Evolutionary conservation across 1,140 invertebrate genomes (phyloP), one percentile per base, ranked within the genome.

Genomic region (Brachionus plicatilis): DNA sequence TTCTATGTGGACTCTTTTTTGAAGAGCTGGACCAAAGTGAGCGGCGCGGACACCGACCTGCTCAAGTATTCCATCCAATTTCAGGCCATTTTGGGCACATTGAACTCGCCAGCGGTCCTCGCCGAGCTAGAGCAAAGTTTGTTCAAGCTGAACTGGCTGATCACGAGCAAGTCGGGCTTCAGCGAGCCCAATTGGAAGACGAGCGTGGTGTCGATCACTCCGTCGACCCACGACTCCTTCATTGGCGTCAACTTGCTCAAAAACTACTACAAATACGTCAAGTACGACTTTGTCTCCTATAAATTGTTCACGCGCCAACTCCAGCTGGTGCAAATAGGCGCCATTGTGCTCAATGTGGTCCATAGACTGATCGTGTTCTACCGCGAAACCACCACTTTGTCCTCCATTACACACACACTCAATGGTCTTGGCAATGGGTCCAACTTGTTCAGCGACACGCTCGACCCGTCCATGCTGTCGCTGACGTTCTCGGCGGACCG

Each of bases 191-290:
- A 82, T 29, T 82, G 79, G 79, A 65, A 43, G 12, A 82, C 79
- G 0, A 82, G 41, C 45, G 79, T 82, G 20, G 20, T 82, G 17
- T 82, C 79, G 1, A 60, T 82, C 11, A 82, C 79, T 3, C 79
- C 79, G 37, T 82, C 79, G 0, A 82, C 79, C 5, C 27, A 65
- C 24, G 79, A 82, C 33, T 82, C 79, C 1, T 82, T 82, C 37
- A 60, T 82, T 17, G 79, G 79, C 11, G 79, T 82, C 53, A 82
- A 82, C 43, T 47, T 82, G 33, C 53, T 82, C 24, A 82, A 82
- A 68, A 82, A 82, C 43, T 82, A 82, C 33, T 82, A 82, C 33
- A 82, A 82, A 68, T 82, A 65, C 43, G 79, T 82, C 53, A 82
- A 82, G 45, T 82, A 82, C 37, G 79, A 82, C 33, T 82, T 82